These are phyloP conservation scores for Agonopterix heracliana DNA, from an alignment of 2,888 invertebrate genomes.

Conservation along the genomic window DNA sequence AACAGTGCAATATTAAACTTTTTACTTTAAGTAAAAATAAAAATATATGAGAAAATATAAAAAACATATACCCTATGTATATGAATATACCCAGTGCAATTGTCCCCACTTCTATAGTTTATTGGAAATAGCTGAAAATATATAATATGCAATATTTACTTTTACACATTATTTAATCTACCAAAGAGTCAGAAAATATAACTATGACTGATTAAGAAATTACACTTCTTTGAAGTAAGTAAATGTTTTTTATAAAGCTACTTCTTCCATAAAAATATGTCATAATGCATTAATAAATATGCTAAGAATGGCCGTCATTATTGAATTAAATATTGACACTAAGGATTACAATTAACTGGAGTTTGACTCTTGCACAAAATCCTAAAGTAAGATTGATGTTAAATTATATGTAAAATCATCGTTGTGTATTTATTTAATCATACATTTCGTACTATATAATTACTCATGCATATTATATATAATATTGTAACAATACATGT, in stretches of 20 bases:
- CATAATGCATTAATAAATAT: background rate
- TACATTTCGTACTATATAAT: background rate
- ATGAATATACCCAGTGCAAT: conserved; percentile 59
- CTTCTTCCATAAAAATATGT: conserved; percentile 1
- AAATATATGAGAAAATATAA: conserved; percentile 32
- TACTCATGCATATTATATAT: background rate
- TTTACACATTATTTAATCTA: conserved; percentile 5
- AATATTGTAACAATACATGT: background rate
- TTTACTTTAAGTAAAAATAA: conserved; percentile 69
- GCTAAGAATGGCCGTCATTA: conserved; percentile 7
- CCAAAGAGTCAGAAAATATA: conserved; percentile 13
- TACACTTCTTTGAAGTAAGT: conserved; percentile 12
- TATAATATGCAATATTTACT: conserved; percentile 2
- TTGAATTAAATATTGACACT: conserved; percentile 27
- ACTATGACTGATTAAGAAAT: conserved; percentile 33
- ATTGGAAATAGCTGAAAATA: conserved; percentile 17
- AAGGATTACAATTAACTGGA: conserved; percentile 30
- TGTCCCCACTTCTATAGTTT: conserved; percentile 24
- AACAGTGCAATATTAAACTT: conserved; percentile 69
- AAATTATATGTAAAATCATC: conserved; percentile 12
- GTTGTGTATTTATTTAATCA: conserved; percentile 4
- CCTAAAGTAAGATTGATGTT: conserved; percentile 33
- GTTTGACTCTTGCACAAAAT: conserved; percentile 61
- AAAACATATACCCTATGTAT: conserved; percentile 40
- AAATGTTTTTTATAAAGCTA: conserved; percentile 6